These are phyloP conservation scores for Centrocercus urophasianus DNA, from an alignment of 2,113 vertebrate genomes.

Conservation along the genomic window DNA sequence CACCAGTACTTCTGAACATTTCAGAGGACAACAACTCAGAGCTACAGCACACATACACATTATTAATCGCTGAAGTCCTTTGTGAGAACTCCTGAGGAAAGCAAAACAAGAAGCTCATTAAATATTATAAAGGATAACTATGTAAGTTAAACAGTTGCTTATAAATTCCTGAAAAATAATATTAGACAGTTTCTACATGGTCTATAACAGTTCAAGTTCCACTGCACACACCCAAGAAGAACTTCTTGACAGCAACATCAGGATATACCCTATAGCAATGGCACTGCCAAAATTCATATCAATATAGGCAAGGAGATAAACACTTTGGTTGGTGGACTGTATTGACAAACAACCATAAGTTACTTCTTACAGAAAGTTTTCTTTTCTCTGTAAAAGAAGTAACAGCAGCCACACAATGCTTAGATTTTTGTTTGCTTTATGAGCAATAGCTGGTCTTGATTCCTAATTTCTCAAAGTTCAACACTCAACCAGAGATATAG, in stretches of 20 bases:
- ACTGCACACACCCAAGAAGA: not conserved
- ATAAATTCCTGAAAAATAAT: not conserved
- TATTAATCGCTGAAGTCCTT: not conserved
- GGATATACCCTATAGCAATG: not conserved
- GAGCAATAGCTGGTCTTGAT: not conserved
- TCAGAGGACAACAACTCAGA: not conserved
- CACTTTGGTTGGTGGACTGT: not conserved
- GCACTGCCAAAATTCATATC: not conserved
- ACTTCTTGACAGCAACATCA: not conserved
- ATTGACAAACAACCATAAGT: not conserved
- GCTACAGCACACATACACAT: not conserved
- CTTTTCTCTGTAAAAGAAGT: not conserved
- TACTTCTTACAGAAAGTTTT: not conserved
- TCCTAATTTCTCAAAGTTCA: not conserved
- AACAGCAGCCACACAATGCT: not conserved
- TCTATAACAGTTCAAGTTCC: not conserved
- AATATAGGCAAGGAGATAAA: not conserved
- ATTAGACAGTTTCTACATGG: not conserved
- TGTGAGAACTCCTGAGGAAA: not conserved
- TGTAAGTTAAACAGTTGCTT: not conserved
- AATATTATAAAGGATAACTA: not conserved
- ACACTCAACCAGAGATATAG: not conserved
- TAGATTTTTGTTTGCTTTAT: not conserved
- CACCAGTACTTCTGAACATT: not conserved
- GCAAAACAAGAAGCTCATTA: not conserved